Evolutionary conservation across 2,797 vertebrate genomes (phyloP), one percentile per base, ranked within the genome.

Genomic region (Coracias cyanogaster): DNA sequence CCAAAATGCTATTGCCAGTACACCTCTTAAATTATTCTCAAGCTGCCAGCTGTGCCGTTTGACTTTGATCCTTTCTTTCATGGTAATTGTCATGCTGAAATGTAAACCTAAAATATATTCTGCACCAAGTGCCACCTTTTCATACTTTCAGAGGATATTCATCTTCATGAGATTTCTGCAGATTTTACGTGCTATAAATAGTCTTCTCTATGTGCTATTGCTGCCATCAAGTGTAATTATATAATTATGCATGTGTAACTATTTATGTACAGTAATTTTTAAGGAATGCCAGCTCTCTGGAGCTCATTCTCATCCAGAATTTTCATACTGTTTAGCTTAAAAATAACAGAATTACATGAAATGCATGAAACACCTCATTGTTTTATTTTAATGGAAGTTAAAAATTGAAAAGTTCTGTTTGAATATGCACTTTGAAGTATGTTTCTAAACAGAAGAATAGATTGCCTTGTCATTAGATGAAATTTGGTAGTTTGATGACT

Each of bases 181-280:
- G 77, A 31, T 92, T 93, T 86, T 80, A 67, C 3, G 0, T 94
- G 43, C 51, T 97, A 93, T 96, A 95, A 96, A 89, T 95, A 95
- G 51, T 89, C 67, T 93, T 92, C 93, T 92, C 31, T 72, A 82
- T 92, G 95, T 96, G 83, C 89, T 94, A 93, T 96, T 97, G 94
- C 97, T 97, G 95, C 97, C 96, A 97, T 97, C 97, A 97, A 97
- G 96, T 97, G 97, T 96, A 93, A 96, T 97, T 96, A 95, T 86
- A 66, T 94, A 89, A 97, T 97, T 97, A 96, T 95, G 90, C 95
- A 93, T 17, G 60, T 95, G 61, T 81, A 78, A 62, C 77, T 90
- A 29, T 93, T 94, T 39, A 73, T 15, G n/a, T 94, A 88, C 33
- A 57, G 69, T 85, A 89, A 67, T 95, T 95, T 91, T 73, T 45